Evolutionary conservation across 2,888 invertebrate species (phyloP).

Genomic region (Sinhomidia bicolor): DNA sequence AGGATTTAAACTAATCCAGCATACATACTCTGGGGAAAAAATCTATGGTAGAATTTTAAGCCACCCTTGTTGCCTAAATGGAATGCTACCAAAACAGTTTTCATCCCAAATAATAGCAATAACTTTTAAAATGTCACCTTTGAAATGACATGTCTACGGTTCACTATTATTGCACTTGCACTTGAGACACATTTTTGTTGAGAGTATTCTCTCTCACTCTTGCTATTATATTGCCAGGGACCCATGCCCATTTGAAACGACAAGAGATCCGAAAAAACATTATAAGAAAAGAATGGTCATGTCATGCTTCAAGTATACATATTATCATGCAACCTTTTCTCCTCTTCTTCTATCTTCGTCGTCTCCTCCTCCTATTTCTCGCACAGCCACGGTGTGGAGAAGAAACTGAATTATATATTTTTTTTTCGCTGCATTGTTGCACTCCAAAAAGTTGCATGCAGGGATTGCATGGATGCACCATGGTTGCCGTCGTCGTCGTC

Average conservation of each 20-base stretch:
- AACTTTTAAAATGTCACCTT: background rate
- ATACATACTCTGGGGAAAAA: background rate
- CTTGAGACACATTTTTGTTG: conserved; percentile 53
- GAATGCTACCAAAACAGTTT: background rate
- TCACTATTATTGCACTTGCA: background rate
- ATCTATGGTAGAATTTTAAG: background rate
- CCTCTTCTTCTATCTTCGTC: no score
- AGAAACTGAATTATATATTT: conserved; percentile 1
- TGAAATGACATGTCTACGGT: conserved; percentile 10
- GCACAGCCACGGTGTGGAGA: background rate
- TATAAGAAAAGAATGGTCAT: conserved; percentile 42
- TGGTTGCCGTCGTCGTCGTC: conserved; percentile 7
- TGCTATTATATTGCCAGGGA: background rate
- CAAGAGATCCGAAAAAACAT: conserved; percentile 24
- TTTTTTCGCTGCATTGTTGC: conserved; percentile 30
- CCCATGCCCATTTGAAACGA: conserved; percentile 23
- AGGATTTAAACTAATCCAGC: background rate
- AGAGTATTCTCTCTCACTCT: background rate
- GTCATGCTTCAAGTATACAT: conserved; percentile 34
- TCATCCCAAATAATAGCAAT: background rate
- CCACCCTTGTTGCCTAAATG: background rate
- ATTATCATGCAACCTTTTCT: conserved; percentile 33
- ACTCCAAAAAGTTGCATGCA: conserved; percentile 8
- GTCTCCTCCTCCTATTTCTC: conserved; percentile 19
- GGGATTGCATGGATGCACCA: conserved; percentile 38